Conservation (phyloP, 2,113 vertebrate species). For the Amazona guildingii region DNA sequence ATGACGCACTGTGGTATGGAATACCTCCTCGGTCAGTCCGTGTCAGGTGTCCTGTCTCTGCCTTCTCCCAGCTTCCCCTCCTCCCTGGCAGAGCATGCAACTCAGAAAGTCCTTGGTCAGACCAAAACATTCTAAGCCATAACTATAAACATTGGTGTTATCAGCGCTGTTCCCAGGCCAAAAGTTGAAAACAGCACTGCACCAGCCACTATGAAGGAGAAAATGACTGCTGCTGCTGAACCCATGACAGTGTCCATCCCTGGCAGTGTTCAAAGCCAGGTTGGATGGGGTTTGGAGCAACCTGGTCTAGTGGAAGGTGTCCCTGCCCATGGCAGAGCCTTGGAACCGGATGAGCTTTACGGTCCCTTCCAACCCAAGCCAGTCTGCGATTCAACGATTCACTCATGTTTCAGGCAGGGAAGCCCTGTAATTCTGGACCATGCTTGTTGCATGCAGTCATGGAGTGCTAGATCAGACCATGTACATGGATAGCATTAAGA, state of each 20-base stretch:
- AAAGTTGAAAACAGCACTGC: too few relatives aligned
- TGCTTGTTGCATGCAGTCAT: neutral
- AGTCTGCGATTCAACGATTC: neutral
- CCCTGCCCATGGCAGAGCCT: neutral
- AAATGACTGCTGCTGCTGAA: too few relatives aligned
- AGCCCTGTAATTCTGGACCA: neutral
- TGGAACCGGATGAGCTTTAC: neutral
- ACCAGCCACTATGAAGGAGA: too few relatives aligned
- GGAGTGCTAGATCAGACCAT: neutral
- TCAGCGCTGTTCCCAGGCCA: too few relatives aligned
- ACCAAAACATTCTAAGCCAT: too few relatives aligned
- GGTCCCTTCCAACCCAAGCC: neutral
- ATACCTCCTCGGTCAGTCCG: too few relatives aligned
- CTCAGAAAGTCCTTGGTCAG: too few relatives aligned
- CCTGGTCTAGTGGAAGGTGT: neutral
- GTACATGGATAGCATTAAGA: neutral
- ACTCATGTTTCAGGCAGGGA: neutral
- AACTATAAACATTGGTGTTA: too few relatives aligned
- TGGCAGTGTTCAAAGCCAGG: neutral
- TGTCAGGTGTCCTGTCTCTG: too few relatives aligned
- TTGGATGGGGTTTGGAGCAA: neutral
- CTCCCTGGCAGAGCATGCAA: too few relatives aligned
- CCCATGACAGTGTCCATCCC: neutral
- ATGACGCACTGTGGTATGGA: too few relatives aligned
- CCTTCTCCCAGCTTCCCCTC: too few relatives aligned